Evolutionary conservation across 2,888 invertebrate species (phyloP), one percentile per base, ranked within the genome.

Genomic region (Piscicola geometra): DNA sequence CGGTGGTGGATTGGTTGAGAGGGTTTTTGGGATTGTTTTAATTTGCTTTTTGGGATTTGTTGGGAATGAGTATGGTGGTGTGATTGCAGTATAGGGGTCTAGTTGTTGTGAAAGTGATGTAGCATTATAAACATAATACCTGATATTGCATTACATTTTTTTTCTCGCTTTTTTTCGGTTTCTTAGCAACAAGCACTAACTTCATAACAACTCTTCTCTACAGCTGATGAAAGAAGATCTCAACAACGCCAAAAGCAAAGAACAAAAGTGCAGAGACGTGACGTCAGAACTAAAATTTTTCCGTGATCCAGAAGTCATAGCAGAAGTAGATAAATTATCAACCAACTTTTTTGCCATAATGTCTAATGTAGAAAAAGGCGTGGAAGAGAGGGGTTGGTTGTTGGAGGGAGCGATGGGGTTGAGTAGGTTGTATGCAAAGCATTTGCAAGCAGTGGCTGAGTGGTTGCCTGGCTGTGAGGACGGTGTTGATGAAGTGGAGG

Each of bases 191-290:
- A n/a, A n/a, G n/a, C n/a, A n/a, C n/a, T n/a, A n/a, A n/a, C n/a
- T n/a, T n/a, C n/a, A n/a, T n/a, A n/a, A n/a, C n/a, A n/a, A n/a
- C n/a, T n/a, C n/a, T n/a, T n/a, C n/a, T 33, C 77, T 79, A 5
- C 80, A 85, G 85, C 78, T 84, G 71, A 76, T 83, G 36, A 82
- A 83, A 76, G 81, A 82, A 47, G 84, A 84, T 78, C 76, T 85
- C 3, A 80, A 81, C 68, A 82, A 81, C 73, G 83, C 50, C 12
- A 28, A 30, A 21, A 52, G 30, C 25, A 32, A 21, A 28, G n/a
- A 28, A 21, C n/a, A 1, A 30, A 56, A 56, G 15, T 64, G 64
- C 30, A 30, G 64, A 18, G 60, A 64, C 15, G 21, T 64, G n/a
- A 36, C 35, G 0, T 28, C 47, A 18, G 64, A 33, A 64, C 30